Evolutionary conservation across 2,888 invertebrate species (phyloP).

Genomic region (Eupithecia dodoneata): DNA sequence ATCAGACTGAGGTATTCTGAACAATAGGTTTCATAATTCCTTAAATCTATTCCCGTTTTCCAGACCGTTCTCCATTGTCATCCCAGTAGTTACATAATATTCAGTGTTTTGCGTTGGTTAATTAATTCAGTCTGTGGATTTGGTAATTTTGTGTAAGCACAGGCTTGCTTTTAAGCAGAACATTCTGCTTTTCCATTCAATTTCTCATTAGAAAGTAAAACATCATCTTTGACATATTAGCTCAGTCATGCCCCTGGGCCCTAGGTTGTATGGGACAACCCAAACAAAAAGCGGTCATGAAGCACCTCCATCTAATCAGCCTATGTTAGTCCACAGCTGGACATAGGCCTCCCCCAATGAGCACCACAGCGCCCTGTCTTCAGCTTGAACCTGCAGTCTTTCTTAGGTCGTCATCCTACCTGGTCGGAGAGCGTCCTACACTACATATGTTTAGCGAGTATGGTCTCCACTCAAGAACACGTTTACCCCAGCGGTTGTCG

Average conservation of each 20-base stretch:
- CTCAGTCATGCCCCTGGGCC: background rate
- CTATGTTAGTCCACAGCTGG: background rate
- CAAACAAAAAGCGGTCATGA: no score
- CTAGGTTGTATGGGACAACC: no score
- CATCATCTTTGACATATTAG: background rate
- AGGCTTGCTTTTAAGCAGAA: conserved; percentile 30
- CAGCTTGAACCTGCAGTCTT: no score
- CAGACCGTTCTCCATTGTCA: conserved; percentile 24
- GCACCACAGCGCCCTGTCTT: no score
- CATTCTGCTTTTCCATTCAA: background rate
- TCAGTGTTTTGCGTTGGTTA: conserved; percentile 60
- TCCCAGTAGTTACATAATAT: conserved; percentile 43
- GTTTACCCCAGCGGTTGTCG: no score
- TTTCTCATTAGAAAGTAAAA: background rate
- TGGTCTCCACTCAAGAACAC: no score
- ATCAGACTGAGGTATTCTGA: background rate
- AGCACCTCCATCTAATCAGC: no score
- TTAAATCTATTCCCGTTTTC: conserved; percentile 11
- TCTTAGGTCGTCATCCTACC: no score
- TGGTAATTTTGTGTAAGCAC: conserved; percentile 52
- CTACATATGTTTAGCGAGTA: no score
- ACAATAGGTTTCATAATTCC: conserved; percentile 19
- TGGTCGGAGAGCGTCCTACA: no score
- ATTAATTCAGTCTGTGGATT: conserved; percentile 58
- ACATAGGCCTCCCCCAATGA: background rate